A percentile compares a stretch with the other conserved stretches of the same genome.
Conservation (phyloP, 2,888 invertebrate species). For the Apeira syringaria region DNA sequence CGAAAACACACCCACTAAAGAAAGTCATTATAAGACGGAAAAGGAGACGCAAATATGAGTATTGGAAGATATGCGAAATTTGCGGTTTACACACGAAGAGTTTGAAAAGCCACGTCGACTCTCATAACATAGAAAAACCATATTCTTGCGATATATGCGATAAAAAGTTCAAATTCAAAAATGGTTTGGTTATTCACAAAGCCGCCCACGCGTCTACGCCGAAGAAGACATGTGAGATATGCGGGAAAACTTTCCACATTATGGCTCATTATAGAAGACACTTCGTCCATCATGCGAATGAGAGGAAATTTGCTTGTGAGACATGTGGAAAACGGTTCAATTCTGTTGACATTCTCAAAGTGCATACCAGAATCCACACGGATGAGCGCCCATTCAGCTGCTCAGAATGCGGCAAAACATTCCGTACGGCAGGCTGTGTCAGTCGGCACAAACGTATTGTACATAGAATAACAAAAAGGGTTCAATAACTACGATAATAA, state of each 20-base stretch:
- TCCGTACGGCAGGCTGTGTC: conserved; percentile 77
- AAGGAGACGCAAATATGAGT: conserved; percentile 58
- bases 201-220: conserved; percentile 73
- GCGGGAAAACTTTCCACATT: conserved; percentile 80
- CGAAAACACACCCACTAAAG: conserved; percentile 15
- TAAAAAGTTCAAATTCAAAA: conserved; percentile 77
- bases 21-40: conserved; percentile 40
- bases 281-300: conserved; percentile 78
- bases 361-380: conserved; percentile 76
- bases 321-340: conserved; percentile 82
- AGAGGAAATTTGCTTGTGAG: conserved; percentile 75
- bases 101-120: conserved; percentile 67
- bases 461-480: conserved; percentile 54
- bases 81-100: conserved; percentile 75
- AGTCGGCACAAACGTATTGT: conserved; percentile 73
- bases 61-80: conserved; percentile 57
- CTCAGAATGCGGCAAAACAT: conserved; percentile 73
- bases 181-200: conserved; percentile 71
- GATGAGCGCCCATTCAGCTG: conserved; percentile 74
- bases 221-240: conserved; percentile 77
- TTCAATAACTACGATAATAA: no score
- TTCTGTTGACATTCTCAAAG: conserved; percentile 74
- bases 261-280: conserved; percentile 77
- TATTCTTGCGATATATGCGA: conserved; percentile 74
- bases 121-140: conserved; percentile 61